Conservation (phyloP, 2,113 vertebrate genomes). For the Corydoras maculifer region DNA sequence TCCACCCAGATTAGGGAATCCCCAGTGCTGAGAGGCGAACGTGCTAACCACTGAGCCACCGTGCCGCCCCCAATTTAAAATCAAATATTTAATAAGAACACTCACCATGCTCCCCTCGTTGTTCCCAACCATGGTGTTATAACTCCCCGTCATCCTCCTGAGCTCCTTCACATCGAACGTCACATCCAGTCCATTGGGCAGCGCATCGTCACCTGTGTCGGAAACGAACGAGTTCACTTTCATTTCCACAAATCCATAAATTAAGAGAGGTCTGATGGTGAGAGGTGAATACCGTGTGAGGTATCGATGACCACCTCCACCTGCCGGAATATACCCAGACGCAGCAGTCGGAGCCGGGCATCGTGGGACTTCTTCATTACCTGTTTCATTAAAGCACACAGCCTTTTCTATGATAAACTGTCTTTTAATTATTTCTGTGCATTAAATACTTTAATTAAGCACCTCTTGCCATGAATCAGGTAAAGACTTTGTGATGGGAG, state of each 20-base stretch:
- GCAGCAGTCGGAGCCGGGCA: conserved; percentile 87
- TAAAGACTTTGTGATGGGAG: too few relatives aligned
- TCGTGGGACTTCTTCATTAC: conserved; percentile 92
- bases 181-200: conserved; percentile 90
- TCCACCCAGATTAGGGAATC: too few relatives aligned
- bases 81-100: not conserved
- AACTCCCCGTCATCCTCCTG: conserved; percentile 85
- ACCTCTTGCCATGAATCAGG: too few relatives aligned
- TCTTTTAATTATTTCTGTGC: not conserved
- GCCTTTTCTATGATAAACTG: not conserved
- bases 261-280: not conserved
- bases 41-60: too few relatives aligned
- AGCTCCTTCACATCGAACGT: conserved; percentile 91
- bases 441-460: too few relatives aligned
- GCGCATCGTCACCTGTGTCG: conserved; percentile 76
- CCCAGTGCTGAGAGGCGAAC: too few relatives aligned
- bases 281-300: conserved; percentile 68
- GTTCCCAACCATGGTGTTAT: conserved; percentile 97
- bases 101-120: conserved; percentile 97
- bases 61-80: too few relatives aligned
- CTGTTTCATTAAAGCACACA: conserved; percentile 52
- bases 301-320: conserved; percentile 94
- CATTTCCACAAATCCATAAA: not conserved
- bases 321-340: conserved; percentile 86
- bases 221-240: not conserved